phyloP scores from a whole-genome alignment of 1,140 invertebrate genomes.

The Drosophila kikkawai region DNA sequence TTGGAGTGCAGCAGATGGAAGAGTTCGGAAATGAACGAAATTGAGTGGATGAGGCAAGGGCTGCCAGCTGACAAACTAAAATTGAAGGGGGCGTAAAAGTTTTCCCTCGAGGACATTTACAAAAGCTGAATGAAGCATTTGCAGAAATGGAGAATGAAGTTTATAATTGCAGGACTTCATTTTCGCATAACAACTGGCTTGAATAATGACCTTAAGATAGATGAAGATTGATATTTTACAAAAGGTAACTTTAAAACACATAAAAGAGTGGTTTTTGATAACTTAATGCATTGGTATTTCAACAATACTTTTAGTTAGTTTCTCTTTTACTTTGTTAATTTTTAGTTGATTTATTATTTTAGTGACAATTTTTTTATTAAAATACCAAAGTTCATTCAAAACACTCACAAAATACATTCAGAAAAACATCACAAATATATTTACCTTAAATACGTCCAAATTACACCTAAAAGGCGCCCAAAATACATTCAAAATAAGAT shows the following conservation, averaged over 20 bases:
- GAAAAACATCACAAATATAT: background rate
- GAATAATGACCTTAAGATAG: background rate
- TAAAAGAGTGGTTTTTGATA: background rate
- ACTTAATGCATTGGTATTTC: background rate
- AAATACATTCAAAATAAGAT: no score
- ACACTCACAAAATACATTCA: background rate
- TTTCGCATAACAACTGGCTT: background rate
- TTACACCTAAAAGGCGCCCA: no score
- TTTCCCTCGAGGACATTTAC: background rate
- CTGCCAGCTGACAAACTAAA: constrained; percentile 33
- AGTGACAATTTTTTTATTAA: no score
- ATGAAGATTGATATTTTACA: background rate
- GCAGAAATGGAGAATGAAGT: constrained; percentile 7
- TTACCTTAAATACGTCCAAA: no score
- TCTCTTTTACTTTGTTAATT: background rate
- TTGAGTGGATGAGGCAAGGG: constrained; percentile 8
- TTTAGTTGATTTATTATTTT: background rate
- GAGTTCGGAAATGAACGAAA: constrained; percentile 7
- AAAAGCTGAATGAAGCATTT: constrained; percentile 5
- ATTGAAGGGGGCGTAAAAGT: constrained; percentile 21
- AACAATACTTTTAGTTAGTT: background rate
- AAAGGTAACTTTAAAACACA: background rate
- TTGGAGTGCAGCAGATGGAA: constrained; percentile 49
- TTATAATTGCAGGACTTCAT: constrained; percentile 25
- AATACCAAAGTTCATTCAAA: background rate